Evolutionary conservation across 2,797 vertebrate species (phyloP), one percentile per base, ranked within the genome.

Genomic region (Neopelma chrysocephalum): DNA sequence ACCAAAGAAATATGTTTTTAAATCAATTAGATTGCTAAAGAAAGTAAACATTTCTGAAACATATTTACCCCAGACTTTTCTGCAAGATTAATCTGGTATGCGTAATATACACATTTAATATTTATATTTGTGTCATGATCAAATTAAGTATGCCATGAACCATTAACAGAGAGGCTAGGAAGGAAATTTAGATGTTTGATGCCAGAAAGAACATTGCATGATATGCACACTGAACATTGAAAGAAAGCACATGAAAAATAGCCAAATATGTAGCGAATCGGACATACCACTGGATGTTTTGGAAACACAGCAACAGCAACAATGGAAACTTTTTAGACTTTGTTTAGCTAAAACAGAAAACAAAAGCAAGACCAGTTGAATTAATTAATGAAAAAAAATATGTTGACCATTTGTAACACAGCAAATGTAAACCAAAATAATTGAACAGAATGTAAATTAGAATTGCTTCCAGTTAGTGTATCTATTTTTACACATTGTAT

Each of bases 331-430:
- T 96, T 95, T 96, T 90, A 93, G 97, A 69, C 92, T 96, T 89
- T 93, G 96, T 97, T 97, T 95, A 97, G 91, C 79, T 92, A 89
- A 90, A 97, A 75, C 92, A 96, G 87, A 98, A 97, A 98, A 97
- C 96, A 97, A 98, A 97, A 96, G 93, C 91, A 95, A 96, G 96
- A 89, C 91, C 94, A 95, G 95, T 94, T 93, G 94, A 93, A 97
- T 97, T 97, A 97, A 98, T 98, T 96, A 97, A 98, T 96, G 90
- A 93, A 96, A 96, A 97, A 97, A 96, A 98, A 96, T 27, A 97
- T 96, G 97, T 94, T 95, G 94, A 51, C 79, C 83, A 16, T 93
- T 96, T 94, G 91, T 87, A 96, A 90, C 80, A 93, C 15, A 78
- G 66, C 88, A 90, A 94, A 93, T 80, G 51, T 93, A 90, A 95